Evolutionary conservation across 1,140 invertebrate genomes (phyloP).

Genomic region (Aphelinus certus): DNA sequence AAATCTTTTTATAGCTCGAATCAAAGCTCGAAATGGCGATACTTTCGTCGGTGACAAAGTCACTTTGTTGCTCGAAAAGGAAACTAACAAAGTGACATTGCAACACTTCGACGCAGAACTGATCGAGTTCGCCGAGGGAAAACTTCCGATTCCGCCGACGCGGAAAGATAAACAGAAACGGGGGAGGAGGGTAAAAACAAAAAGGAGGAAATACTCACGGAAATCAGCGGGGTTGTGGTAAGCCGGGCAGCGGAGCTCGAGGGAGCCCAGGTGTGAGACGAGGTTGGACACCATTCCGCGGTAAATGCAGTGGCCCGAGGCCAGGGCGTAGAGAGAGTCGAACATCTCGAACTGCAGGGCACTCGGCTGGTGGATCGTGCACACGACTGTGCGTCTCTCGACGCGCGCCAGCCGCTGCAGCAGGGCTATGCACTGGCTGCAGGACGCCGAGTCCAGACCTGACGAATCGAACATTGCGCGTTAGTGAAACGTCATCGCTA

Average conservation of each 20-base stretch:
- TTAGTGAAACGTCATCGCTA: too few relatives aligned
- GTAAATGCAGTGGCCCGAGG: conserved; percentile 89
- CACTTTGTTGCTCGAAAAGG: too few relatives aligned
- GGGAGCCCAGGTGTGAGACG: conserved; percentile 82
- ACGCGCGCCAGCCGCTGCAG: conserved; percentile 80
- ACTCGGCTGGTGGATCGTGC: conserved; percentile 96
- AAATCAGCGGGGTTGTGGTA: conserved; percentile 98
- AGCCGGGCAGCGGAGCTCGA: conserved; percentile 85
- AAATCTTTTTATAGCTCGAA: too few relatives aligned
- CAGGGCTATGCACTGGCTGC: conserved; percentile 86
- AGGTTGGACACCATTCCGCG: conserved; percentile 79
- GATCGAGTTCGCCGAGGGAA: too few relatives aligned
- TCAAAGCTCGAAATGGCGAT: too few relatives aligned
- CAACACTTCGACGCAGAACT: too few relatives aligned
- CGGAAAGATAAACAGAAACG: too few relatives aligned
- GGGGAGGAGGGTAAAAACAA: too few relatives aligned
- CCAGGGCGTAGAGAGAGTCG: conserved; percentile 91
- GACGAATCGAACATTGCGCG: conserved; percentile 49
- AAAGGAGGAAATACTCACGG: conserved; percentile 69
- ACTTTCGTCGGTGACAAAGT: too few relatives aligned
- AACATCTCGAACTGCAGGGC: conserved; percentile 96
- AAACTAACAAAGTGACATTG: too few relatives aligned
- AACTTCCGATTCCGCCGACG: too few relatives aligned
- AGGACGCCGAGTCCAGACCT: conserved; percentile 92
- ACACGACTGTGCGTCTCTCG: conserved; percentile 90